Evolutionary conservation across 1,140 invertebrate genomes (phyloP), one percentile per base, ranked within the genome.

Genomic region (Drosophila pectinifera): DNA sequence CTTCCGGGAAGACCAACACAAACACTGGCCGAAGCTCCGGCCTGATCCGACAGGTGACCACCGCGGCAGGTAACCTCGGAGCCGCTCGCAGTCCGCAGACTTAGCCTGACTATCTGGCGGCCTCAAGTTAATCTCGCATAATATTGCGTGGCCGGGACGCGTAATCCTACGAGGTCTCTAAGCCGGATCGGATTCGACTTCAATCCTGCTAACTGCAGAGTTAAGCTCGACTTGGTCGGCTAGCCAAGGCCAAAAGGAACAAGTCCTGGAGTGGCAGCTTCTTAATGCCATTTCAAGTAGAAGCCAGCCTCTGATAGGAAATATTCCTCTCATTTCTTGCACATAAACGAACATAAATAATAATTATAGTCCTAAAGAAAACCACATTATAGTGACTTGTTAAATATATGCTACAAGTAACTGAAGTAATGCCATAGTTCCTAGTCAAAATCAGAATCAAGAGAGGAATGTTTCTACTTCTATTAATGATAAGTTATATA

Each of bases 21-120:
- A 84, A 82, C 70, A 83, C 83, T 83, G 65, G 45, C 24, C 13
- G 45, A 83, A 81, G 57, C 68, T 62, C 41, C n/a, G 34, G 14
- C 18, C 10, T 31, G 46, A 68, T 38, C 55, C 41, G 49, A 42
- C 38, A 57, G 51, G 56, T 38, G 20, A 69, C 74, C 20, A 20
- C 74, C 20, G 14, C 14, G 22, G n/a, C 46, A 82, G 80, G 42
- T 54, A 73, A 51, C 14, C 8, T 8, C 26, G 1, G 1, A 6
- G 26, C 8, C 42, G 38, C 5, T 26, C 45, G 10, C 1, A 54
- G 18, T 26, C 26, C 14, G 16, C 31, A 53, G 45, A 54, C 24
- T 56, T 45, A 72, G 24, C 36, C 58, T 61, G 70, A 84, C 75
- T 79, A 56, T 26, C 64, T 69, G 64, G 64, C 68, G 46, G 68